These are phyloP conservation scores for Drosophila rufa DNA, from an alignment of 1,140 invertebrate species.

Conservation along the genomic window DNA sequence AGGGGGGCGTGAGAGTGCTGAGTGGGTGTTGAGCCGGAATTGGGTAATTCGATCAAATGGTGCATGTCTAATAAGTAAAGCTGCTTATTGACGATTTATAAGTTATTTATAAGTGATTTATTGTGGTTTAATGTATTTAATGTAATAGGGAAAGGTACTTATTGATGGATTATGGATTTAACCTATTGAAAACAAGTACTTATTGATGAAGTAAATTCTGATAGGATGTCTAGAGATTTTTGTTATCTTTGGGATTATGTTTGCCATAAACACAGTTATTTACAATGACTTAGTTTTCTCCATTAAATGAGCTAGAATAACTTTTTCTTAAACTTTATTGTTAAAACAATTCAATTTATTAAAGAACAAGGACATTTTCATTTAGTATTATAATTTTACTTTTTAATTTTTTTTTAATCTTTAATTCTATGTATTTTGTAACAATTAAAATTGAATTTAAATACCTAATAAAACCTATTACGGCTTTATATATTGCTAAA, in stretches of 20 bases:
- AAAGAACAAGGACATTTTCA: too few relatives aligned
- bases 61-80: constrained; percentile 28
- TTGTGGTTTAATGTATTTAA: neutral
- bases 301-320: neutral
- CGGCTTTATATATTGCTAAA: neutral
- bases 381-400: too few relatives aligned
- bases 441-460: neutral
- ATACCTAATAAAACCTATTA: neutral
- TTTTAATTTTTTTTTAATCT: too few relatives aligned
- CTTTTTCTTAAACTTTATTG: neutral
- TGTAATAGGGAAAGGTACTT: neutral
- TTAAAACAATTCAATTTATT: too few relatives aligned
- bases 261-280: neutral
- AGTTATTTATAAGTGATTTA: neutral
- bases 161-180: neutral
- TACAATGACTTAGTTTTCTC: neutral
- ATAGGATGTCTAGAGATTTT: accelerated
- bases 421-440: neutral
- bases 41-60: constrained; percentile 19
- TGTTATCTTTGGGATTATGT: neutral
- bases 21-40: constrained; percentile 18
- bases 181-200: neutral
- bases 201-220: neutral
- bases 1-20: neutral
- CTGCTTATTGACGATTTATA: constrained; percentile 11